Evolutionary conservation across 1,140 invertebrate genomes (phyloP), one percentile per base, ranked within the genome.

Genomic region (Lordiphosa mommai): DNA sequence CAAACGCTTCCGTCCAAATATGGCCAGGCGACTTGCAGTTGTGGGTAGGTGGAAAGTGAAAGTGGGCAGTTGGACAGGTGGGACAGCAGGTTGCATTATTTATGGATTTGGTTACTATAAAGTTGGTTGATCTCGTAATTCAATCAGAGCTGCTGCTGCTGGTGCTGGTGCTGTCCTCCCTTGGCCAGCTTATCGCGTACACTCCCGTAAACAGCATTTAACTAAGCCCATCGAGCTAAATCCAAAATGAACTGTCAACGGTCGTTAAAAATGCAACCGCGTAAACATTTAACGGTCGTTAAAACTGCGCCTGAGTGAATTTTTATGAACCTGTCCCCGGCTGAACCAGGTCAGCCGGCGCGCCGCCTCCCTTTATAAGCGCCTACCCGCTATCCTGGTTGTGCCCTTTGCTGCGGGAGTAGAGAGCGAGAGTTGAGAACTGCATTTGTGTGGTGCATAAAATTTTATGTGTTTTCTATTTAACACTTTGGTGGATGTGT

Each of bases 381-480:
- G 32, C 47, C 30, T 47, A 33, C 47, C 32, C n/a, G 4, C 9
- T 17, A 49, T 20, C 17, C 47, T 51, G 17, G 27, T 2, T 16
- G 12, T 49, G 12, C 48, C 48, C 48, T 34, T 37, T 59, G 12
- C 29, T 43, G 40, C 12, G 7, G 40, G 12, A 2, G 34, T 16
- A 8, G 36, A 16, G 36, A 37, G 16, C 36, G 14, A 13, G 16
- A 16, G 12, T 37, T 37, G 34, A 10, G 38, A 30, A 29, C 32
- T 41, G 29, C 33, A 20, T 12, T 33, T 32, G 20, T 61, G 52
- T 34, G 20, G 46, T 68, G 57, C 72, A 76, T 76, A 77, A 71
- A 76, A 76, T 76, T 77, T 76, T 71, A 76, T 76, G 72, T 71
- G 72, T 52, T 70, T 76, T 76, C 72, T 76, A 76, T 76, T 76